phyloP scores from a whole-genome alignment of 1,140 invertebrate genomes.

The Chironomus tepperi region DNA sequence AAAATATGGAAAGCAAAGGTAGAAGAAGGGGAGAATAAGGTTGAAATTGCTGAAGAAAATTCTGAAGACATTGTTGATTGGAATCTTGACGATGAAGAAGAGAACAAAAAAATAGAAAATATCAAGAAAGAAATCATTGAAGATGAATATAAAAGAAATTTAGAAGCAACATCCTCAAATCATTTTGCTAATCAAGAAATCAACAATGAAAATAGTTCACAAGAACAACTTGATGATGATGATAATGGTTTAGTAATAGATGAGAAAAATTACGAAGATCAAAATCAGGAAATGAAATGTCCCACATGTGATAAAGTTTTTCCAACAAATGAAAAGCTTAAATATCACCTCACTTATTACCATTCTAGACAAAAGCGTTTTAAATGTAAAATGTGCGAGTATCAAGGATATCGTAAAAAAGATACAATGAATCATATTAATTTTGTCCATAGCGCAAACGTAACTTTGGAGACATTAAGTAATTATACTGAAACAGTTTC shows the following conservation, averaged over 20 bases:
- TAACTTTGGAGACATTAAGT: slow-evolving; percentile 32
- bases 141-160: slow-evolving; percentile 6
- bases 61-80: slow-evolving; percentile 27
- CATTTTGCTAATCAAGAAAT: not conserved
- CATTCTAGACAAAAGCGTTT: slow-evolving; percentile 46
- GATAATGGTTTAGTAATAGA: not conserved
- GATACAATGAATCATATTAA: slow-evolving; percentile 47
- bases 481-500: not conserved
- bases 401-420: slow-evolving; percentile 45
- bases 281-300: slow-evolving; percentile 31
- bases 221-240: not conserved
- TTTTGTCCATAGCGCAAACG: slow-evolving; percentile 40
- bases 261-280: not conserved
- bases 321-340: slow-evolving; percentile 40
- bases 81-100: slow-evolving; percentile 11
- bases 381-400: slow-evolving; percentile 49
- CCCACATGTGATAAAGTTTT: slow-evolving; percentile 39
- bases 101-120: slow-evolving; percentile 12
- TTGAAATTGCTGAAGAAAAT: not conserved
- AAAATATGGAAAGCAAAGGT: slow-evolving; percentile 29
- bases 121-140: slow-evolving; percentile 21
- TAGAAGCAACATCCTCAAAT: not conserved
- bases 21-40: slow-evolving; percentile 23
- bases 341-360: slow-evolving; percentile 46
- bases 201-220: not conserved